Evolutionary conservation across 2,888 invertebrate genomes (phyloP), one percentile per base, ranked within the genome.

Genomic region (Epinotia nisella): DNA sequence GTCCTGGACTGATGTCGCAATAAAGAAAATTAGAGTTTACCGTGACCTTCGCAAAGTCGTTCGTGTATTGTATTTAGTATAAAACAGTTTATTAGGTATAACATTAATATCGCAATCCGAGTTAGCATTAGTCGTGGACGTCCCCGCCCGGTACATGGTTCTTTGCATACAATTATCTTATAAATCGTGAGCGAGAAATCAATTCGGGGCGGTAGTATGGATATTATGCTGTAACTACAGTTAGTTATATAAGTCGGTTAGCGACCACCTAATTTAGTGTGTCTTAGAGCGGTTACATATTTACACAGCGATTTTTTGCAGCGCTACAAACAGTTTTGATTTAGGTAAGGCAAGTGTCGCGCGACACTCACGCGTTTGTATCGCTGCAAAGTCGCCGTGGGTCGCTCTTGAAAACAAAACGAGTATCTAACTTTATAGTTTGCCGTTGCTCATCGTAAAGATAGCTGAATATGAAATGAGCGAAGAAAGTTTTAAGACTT

Each of bases 71-170:
- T 69, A 69, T 64, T 69, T 65, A 62, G 62, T 71, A 78, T 85
- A 82, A 83, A 83, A 84, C 84, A 82, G 88, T 85, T 87, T 88
- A 87, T 84, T 86, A 84, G 78, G 76, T 62, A 71, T 67, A 72
- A 78, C 83, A 85, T 86, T 88, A 88, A 85, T 86, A 83, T 82
- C 83, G 80, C 84, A 86, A 85, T 85, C 83, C 84, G 83, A 85
- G 80, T 73, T 75, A 68, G 78, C 85, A 88, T 89, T 90, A 90
- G 80, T 77, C 85, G 84, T 84, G 84, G 85, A 85, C 78, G 87
- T 92, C 92, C 77, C 92, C 77, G 83, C 75, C 85, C 87, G 92
- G 92, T 92, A 93, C 92, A 90, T 85, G 83, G 81, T 86, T 87
- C 84, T 89, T 89, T 86, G 90, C 89, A 90, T 91, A 90, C 41